These are phyloP conservation scores for Fragum whitleyi DNA, from an alignment of 2,888 invertebrate genomes.

Conservation along the genomic window DNA sequence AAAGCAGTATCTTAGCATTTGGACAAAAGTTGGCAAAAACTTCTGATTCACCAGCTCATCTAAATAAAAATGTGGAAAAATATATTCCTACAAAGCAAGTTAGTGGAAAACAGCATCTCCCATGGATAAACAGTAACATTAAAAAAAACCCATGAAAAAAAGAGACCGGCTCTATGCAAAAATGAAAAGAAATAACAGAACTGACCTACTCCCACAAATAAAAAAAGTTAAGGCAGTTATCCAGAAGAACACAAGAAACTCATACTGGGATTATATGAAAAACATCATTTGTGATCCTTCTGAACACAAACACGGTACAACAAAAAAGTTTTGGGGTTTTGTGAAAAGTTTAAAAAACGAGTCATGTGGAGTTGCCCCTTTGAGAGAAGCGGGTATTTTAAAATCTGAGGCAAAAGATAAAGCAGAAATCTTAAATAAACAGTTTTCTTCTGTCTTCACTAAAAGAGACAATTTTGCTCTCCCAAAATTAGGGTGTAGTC, in stretches of 20 bases:
- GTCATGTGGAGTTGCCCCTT: slow-evolving; percentile 11
- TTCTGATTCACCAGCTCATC: background rate
- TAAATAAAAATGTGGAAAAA: background rate
- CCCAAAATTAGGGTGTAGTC: no score
- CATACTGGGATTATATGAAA: no score
- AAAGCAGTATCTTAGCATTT: slow-evolving; percentile 24
- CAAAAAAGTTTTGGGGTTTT: no score
- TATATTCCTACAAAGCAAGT: background rate
- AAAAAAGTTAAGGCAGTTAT: background rate
- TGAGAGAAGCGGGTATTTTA: slow-evolving; percentile 9
- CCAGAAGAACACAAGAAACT: background rate
- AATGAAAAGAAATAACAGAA: no score
- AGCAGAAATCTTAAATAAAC: no score
- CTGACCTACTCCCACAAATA: no score
- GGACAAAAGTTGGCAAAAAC: background rate
- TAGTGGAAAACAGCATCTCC: no score
- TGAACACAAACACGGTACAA: no score
- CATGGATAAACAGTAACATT: slow-evolving; percentile 4
- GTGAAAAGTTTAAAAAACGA: slow-evolving; percentile 13
- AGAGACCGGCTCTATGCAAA: background rate
- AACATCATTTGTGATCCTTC: no score
- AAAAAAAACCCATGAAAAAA: slow-evolving; percentile 26
- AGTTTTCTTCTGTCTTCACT: no score
- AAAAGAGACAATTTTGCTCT: no score
- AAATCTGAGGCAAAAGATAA: no score